phyloP scores from a whole-genome alignment of 2,113 vertebrate genomes.

The Panthera uncia region DNA sequence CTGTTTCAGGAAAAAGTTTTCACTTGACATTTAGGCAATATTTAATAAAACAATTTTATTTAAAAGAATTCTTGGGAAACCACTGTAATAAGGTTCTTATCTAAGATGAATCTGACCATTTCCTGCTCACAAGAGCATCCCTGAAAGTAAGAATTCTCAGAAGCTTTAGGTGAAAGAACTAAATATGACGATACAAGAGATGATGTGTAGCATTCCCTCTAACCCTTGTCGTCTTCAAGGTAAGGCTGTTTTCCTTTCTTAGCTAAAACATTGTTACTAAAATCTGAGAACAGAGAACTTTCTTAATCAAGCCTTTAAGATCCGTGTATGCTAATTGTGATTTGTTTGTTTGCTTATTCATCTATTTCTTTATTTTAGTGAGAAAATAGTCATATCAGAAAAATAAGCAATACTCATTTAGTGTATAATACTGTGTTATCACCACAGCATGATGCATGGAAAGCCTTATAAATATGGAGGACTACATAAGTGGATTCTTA shows the following conservation, averaged over 20 bases:
- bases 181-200: neutral
- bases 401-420: neutral
- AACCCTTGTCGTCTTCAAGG: neutral
- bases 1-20: neutral
- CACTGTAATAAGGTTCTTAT: neutral
- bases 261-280: neutral
- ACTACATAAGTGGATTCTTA: neutral
- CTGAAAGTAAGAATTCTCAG: neutral
- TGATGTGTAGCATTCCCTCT: neutral
- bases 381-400: neutral
- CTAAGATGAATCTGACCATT: constrained; percentile 17
- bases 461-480: neutral
- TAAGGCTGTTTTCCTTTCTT: neutral
- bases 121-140: neutral
- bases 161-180: neutral
- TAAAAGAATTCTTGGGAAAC: constrained; percentile 14
- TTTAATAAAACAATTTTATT: neutral
- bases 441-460: neutral
- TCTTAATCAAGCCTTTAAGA: neutral
- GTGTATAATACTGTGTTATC: neutral
- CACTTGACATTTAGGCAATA: neutral
- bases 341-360: neutral
- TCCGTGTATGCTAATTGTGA: too few relatives aligned
- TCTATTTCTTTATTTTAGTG: neutral
- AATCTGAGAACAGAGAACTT: neutral